Conservation (phyloP, 2,797 vertebrate genomes). For the Lepus oiostolus region DNA sequence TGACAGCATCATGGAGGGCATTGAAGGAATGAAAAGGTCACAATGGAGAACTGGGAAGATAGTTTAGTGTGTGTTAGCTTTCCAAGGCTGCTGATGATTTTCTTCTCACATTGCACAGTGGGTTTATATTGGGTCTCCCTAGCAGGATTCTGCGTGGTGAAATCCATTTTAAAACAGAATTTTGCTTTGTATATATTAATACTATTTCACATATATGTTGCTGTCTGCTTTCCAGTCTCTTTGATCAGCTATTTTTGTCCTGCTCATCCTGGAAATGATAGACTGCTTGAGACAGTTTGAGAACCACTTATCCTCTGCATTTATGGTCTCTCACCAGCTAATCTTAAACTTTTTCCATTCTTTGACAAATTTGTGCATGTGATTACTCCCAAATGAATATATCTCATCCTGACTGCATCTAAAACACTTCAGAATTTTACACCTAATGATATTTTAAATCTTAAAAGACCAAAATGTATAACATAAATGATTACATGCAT, state of each 20-base stretch:
- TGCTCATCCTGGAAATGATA: background rate
- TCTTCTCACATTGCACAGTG: background rate
- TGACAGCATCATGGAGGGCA: background rate
- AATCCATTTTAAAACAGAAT: background rate
- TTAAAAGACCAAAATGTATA: background rate
- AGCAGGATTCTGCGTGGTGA: background rate
- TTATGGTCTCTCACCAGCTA: background rate
- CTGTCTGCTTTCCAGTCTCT: background rate
- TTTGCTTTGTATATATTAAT: rapidly evolving
- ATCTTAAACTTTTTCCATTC: background rate
- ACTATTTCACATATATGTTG: background rate
- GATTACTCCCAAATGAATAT: too few relatives aligned
- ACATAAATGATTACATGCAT: background rate
- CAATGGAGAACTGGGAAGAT: background rate
- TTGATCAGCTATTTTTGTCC: background rate
- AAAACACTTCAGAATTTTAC: background rate
- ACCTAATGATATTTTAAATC: background rate
- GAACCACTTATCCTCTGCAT: background rate
- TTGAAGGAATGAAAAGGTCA: background rate
- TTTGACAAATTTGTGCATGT: background rate
- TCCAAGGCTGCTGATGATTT: background rate
- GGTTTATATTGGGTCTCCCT: background rate
- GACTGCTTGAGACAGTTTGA: background rate
- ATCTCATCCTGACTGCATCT: background rate
- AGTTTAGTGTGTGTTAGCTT: background rate